These are phyloP conservation scores for Limosa lapponica DNA, from an alignment of 2,797 vertebrate genomes.

Conservation along the genomic window DNA sequence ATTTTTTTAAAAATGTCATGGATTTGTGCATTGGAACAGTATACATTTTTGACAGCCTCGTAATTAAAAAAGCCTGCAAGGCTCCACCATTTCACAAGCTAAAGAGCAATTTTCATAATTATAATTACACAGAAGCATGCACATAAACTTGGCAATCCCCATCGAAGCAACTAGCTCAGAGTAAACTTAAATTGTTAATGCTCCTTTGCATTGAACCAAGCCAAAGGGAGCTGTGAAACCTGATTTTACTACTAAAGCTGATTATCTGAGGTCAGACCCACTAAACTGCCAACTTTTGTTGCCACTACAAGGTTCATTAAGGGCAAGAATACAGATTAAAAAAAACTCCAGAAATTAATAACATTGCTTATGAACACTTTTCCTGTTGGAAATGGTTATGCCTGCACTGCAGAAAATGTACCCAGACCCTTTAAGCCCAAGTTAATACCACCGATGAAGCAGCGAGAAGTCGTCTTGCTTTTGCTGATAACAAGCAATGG, in stretches of 20 bases:
- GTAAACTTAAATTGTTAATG: constrained; percentile 58
- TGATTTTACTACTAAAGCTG: constrained; percentile 71
- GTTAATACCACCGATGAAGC: accelerated
- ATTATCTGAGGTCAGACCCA: constrained; percentile 71
- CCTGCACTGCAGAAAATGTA: background rate
- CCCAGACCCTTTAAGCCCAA: background rate
- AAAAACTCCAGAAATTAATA: constrained; percentile 4
- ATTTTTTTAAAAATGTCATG: background rate
- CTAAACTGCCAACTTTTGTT: constrained; percentile 63
- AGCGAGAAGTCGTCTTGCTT: background rate
- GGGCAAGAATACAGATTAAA: constrained; percentile 56
- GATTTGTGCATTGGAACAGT: background rate
- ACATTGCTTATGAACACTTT: background rate
- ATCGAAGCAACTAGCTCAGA: constrained; percentile 40
- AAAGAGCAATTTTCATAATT: constrained; percentile 69
- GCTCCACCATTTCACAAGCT: constrained; percentile 41
- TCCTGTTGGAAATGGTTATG: background rate
- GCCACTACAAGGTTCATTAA: constrained; percentile 65
- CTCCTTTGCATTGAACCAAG: constrained; percentile 52
- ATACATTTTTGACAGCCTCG: constrained; percentile 36
- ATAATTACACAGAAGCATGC: constrained; percentile 73
- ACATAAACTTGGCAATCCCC: constrained; percentile 61
- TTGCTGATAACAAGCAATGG: background rate
- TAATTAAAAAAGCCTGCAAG: constrained; percentile 55
- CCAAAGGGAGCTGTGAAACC: constrained; percentile 45